Evolutionary conservation across 1,140 invertebrate species (phyloP), one percentile per base, ranked within the genome.

Genomic region (Saxidomus purpurata): DNA sequence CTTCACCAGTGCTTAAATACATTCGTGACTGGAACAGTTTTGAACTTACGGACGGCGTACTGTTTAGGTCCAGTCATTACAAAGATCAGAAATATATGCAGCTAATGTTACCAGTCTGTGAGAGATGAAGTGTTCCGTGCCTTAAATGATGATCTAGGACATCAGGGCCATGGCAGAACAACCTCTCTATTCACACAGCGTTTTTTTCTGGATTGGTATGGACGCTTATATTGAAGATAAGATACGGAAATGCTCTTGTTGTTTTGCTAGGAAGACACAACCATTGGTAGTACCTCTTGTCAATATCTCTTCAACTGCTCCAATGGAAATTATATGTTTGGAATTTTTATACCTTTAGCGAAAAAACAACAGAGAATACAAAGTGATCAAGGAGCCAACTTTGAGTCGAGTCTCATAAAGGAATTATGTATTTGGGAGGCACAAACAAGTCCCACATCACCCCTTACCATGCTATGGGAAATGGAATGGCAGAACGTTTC

Each of bases 381-480:
- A n/a, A n/a, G n/a, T n/a, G n/a, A n/a, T n/a, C n/a, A n/a, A n/a
- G n/a, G n/a, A n/a, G n/a, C n/a, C n/a, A n/a, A n/a, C n/a, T n/a
- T n/a, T n/a, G n/a, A n/a, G n/a, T n/a, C n/a, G n/a, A n/a, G n/a
- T n/a, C n/a, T n/a, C n/a, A 67, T 92, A n/a, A 36, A 76, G 17
- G 81, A 92, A 71, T 31, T 93, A 19, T 92, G 92, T 63, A 77
- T 49, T 28, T 88, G 2, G 71, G 74, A 25, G 61, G 81, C 19
- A 89, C 91, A 25, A 52, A 91, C 25, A 87, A 92, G 43, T 52
- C 67, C 9, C 25, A 85, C 17, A 92, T 90, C 6, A 92, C 90
- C 55, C 76, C 91, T 4, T 93, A 91, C 40, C 89, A 92, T 76
- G 91, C 90, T 0, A 76, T 89, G 83, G 77, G 89, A 17, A 89